Conservation (phyloP, 2,888 invertebrate genomes). For the Blastobasis adustella region DNA sequence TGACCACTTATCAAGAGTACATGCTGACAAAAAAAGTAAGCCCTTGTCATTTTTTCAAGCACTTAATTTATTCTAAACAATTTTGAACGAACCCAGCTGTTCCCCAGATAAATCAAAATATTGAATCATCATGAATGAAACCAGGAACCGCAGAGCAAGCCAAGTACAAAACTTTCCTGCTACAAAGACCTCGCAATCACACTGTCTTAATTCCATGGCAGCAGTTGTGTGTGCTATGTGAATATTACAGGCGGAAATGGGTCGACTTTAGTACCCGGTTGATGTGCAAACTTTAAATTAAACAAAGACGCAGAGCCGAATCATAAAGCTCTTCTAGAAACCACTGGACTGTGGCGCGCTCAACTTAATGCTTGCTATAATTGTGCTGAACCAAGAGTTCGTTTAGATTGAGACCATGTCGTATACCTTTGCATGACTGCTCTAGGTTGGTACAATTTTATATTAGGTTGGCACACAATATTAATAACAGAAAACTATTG, state of each 20-base stretch:
- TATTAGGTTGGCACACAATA: too few relatives aligned
- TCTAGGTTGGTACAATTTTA: too few relatives aligned
- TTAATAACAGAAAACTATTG: too few relatives aligned
- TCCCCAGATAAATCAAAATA: too few relatives aligned
- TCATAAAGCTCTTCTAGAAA: conserved; percentile 6
- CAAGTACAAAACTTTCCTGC: background rate
- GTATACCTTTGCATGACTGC: too few relatives aligned
- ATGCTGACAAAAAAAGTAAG: too few relatives aligned
- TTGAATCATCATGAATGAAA: too few relatives aligned
- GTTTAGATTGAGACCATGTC: conserved; percentile 5
- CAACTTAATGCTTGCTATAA: conserved; percentile 18
- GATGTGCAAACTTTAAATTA: conserved; percentile 12
- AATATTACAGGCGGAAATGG: conserved; percentile 5
- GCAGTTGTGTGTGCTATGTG: conserved; percentile 5
- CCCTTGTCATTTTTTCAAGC: too few relatives aligned
- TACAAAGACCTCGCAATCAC: background rate
- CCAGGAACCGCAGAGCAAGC: too few relatives aligned
- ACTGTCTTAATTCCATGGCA: conserved; percentile 3
- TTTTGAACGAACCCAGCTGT: too few relatives aligned
- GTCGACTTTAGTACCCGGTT: conserved; percentile 4
- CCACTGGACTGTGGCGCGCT: conserved; percentile 1
- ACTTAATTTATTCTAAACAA: too few relatives aligned
- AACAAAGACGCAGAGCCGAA: conserved; percentile 3
- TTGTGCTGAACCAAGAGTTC: conserved; percentile 23
- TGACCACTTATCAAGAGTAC: too few relatives aligned